A percentile compares a stretch with the other conserved stretches of the same genome.
Conservation (phyloP, 2,888 invertebrate species). For the Pseudococcus longispinus region DNA sequence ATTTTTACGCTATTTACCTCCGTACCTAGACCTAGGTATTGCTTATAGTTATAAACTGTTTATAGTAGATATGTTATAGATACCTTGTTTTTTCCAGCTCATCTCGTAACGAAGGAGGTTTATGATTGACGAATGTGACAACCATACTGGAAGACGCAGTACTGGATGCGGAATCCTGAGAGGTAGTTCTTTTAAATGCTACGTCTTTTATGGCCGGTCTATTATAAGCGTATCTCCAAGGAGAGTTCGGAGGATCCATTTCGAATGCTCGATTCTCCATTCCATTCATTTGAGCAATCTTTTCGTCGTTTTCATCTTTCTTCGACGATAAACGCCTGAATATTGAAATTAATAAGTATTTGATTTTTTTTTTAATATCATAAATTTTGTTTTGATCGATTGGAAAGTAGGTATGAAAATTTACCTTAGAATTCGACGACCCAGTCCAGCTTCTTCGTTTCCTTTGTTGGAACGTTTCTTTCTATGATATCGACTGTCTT, state of each 20-base stretch:
- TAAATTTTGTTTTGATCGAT: neutral
- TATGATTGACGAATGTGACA: constrained; percentile 52
- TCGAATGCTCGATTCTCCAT: constrained; percentile 76
- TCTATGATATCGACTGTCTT: constrained; percentile 79
- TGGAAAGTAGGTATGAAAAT: neutral
- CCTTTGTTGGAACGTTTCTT: constrained; percentile 68
- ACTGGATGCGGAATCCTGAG: constrained; percentile 61
- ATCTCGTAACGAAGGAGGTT: constrained; percentile 29
- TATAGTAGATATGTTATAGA: neutral
- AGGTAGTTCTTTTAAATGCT: constrained; percentile 60
- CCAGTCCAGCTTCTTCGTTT: constrained; percentile 69
- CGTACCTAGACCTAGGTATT: too few species aligned
- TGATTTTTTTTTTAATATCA: neutral
- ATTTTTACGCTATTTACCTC: neutral
- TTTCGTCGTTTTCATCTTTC: constrained; percentile 66
- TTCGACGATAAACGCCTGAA: constrained; percentile 75
- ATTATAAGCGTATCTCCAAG: constrained; percentile 75
- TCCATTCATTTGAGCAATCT: constrained; percentile 65
- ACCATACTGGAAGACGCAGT: constrained; percentile 54
- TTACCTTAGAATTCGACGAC: constrained; percentile 69
- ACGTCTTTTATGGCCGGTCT: constrained; percentile 63
- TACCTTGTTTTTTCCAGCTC: constrained; percentile 22
- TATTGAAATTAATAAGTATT: neutral
- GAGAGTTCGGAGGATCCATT: constrained; percentile 73
- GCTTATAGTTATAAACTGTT: too few species aligned